phyloP scores from a whole-genome alignment of 2,797 vertebrate genomes.

The Oreortyx pictus region DNA sequence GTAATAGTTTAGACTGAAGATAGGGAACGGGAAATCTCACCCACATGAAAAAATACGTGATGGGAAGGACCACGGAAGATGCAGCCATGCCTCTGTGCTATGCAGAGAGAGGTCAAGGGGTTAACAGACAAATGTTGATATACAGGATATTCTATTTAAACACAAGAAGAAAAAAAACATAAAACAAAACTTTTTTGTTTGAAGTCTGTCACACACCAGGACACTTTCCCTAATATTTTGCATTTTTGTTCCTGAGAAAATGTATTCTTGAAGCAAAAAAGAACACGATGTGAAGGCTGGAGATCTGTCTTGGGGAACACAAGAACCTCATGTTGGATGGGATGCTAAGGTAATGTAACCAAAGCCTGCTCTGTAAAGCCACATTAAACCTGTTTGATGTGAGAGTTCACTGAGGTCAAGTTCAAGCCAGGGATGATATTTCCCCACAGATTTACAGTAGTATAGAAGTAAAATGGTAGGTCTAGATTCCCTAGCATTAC shows the following conservation, averaged over 20 bases:
- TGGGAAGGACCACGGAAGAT: neutral
- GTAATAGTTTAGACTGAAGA: neutral
- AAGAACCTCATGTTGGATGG: neutral
- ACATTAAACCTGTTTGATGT: neutral
- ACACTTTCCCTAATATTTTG: neutral
- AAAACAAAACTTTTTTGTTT: neutral
- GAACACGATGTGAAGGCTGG: neutral
- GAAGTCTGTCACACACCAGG: neutral
- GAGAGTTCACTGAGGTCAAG: neutral
- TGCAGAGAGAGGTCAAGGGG: neutral
- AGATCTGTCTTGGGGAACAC: neutral
- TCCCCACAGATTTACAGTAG: neutral
- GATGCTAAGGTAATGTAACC: neutral
- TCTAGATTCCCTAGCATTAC: neutral
- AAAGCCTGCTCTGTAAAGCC: neutral
- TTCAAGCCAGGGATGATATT: neutral
- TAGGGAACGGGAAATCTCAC: neutral
- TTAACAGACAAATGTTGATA: neutral
- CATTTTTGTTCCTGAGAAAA: neutral
- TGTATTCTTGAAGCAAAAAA: neutral
- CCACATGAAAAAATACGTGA: neutral
- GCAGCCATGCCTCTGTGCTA: neutral
- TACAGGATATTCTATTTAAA: neutral
- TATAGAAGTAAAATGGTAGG: neutral
- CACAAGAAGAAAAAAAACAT: neutral